These are phyloP conservation scores for Glareola pratincola DNA, from an alignment of 2,113 vertebrate species.

Conservation along the genomic window DNA sequence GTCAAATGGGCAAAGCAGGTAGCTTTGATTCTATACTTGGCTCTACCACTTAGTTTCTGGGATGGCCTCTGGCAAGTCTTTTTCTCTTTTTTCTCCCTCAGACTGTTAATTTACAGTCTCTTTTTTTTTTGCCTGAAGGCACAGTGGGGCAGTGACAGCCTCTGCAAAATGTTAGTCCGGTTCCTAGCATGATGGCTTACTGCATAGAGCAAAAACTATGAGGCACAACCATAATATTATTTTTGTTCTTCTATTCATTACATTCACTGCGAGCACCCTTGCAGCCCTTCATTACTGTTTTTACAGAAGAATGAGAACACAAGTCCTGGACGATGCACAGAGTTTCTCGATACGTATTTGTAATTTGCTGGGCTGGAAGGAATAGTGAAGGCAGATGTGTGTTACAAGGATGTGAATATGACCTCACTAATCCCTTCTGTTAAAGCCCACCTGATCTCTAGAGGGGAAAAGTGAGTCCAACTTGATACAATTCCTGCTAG, in stretches of 20 bases:
- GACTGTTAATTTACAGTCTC: constrained; percentile 49
- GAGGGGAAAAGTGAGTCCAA: neutral
- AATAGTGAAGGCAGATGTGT: neutral
- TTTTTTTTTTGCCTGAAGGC: constrained; percentile 37
- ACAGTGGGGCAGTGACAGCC: constrained; percentile 42
- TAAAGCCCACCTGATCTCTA: neutral
- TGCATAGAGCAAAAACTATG: neutral
- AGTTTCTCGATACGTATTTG: neutral
- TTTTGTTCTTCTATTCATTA: constrained; percentile 51
- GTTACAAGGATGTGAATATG: neutral
- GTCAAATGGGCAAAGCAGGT: constrained; percentile 1
- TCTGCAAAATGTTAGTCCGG: constrained; percentile 52
- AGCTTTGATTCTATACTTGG: constrained; percentile 40
- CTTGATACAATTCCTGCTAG: neutral
- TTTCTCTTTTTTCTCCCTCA: constrained; percentile 44
- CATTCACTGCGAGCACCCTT: neutral
- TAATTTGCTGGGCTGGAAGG: neutral
- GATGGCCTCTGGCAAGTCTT: constrained; percentile 51
- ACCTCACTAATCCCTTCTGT: neutral
- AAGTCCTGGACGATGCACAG: neutral
- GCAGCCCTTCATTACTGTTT: neutral
- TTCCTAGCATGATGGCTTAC: constrained; percentile 12
- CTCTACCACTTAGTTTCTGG: constrained; percentile 38
- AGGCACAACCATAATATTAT: constrained; percentile 29
- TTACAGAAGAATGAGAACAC: neutral